Evolutionary conservation across 1,140 invertebrate genomes (phyloP), one percentile per base, ranked within the genome.

Genomic region (Aleiodes sp.): DNA sequence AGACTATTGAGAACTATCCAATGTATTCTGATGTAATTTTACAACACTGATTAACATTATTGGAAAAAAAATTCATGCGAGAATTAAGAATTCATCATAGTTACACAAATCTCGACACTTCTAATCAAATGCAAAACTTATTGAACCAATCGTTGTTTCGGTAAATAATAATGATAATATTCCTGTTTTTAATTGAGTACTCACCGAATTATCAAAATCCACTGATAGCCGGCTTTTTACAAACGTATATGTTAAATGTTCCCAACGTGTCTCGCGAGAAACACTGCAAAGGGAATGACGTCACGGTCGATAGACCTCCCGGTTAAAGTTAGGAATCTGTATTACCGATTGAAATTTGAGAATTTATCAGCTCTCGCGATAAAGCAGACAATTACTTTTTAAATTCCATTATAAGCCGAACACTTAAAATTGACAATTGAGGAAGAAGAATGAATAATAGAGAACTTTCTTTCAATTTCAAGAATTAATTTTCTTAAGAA

Each of bases 231-330:
- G 65, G 65, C 65, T 61, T 61, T 29, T 52, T 10, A 60, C 31
- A 14, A 68, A 39, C 29, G 19, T 69, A 57, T 41, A 37, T 12
- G 31, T 52, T 56, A 14, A 56, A 33, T 33, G 46, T 35, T 64
- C 63, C 75, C 74, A 74, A 68, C 70, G 72, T 71, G 75, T 74
- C 60, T 43, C 21, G 46, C 29, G 69, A 57, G 46, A 52, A 52
- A 52, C 21, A 62, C 67, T 21, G 46, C 65, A 68, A 60, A 12
- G 60, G 35, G 29, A 59, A 29, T 33, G 57, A 39, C 43, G 24
- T 19, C 29, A 63, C 68, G 24, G 39, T 39, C 46, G 60, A 74
- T 68, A 72, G 69, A 70, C 29, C 66, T 68, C 26, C 39, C 12
- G 37, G 6, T 37, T 12, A 0, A 24, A 71, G 71, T 37, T 28